Conservation (phyloP, 2,797 vertebrate species). For the Tokudaia tokunoshimensis region DNA sequence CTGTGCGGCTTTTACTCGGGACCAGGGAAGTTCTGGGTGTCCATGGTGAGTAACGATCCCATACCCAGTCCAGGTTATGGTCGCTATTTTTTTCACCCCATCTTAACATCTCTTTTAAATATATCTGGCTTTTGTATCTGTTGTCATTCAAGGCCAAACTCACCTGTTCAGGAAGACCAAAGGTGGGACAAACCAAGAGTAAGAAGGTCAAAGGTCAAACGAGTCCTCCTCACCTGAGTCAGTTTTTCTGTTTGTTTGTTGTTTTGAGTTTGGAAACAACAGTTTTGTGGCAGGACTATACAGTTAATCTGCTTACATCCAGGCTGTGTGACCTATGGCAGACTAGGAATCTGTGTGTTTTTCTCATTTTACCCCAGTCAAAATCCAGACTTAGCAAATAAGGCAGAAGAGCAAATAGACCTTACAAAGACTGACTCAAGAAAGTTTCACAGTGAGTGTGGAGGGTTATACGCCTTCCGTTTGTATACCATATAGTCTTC, state of each 20-base stretch:
- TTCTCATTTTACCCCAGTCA: not conserved
- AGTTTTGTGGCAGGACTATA: not conserved
- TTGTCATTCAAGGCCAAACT: not conserved
- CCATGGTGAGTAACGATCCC: constrained; percentile 90
- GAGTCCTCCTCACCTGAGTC: not conserved
- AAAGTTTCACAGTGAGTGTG: not conserved
- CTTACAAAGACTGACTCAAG: not conserved
- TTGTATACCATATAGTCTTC: not conserved
- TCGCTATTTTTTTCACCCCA: not conserved
- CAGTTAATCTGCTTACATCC: not conserved
- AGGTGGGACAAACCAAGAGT: not conserved
- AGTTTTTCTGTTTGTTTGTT: not conserved
- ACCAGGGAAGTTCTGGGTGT: constrained; percentile 95
- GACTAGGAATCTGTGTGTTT: constrained; percentile 9
- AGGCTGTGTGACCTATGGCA: not conserved
- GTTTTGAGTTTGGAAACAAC: constrained; percentile 23
- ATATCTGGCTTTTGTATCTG: not conserved
- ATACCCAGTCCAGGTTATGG: not conserved
- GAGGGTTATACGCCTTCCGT: not conserved
- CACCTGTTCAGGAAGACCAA: constrained; percentile 5
- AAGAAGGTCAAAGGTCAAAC: not conserved
- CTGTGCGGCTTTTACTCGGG: constrained; percentile 95
- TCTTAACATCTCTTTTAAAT: constrained; percentile 19
- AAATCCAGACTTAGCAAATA: not conserved
- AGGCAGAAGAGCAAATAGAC: constrained; percentile 15